These are phyloP conservation scores for Julus scandinavius DNA, from an alignment of 2,888 invertebrate genomes.

Conservation along the genomic window DNA sequence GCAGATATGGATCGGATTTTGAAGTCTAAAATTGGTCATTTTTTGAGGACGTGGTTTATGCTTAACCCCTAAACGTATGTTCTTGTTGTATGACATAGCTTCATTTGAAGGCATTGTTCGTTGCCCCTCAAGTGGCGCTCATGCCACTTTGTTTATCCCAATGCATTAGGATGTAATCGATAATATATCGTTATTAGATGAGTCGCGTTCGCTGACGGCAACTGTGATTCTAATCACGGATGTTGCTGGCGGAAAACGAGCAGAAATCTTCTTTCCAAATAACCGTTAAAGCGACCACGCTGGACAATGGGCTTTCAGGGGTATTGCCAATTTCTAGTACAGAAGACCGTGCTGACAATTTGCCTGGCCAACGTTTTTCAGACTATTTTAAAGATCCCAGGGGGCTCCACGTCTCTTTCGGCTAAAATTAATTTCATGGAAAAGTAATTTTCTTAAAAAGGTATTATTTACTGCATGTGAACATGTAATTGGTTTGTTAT, in stretches of 20 bases:
- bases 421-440: too few relatives aligned
- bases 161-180: slow-evolving; percentile 47
- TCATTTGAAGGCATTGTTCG: too few relatives aligned
- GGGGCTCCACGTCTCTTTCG: too few relatives aligned
- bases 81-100: background rate
- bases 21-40: background rate
- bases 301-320: background rate
- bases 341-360: too few relatives aligned
- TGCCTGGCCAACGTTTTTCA: too few relatives aligned
- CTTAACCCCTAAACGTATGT: background rate
- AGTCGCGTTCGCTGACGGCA: slow-evolving; percentile 38
- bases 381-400: too few relatives aligned
- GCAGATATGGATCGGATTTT: too few relatives aligned
- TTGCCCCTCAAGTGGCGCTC: background rate
- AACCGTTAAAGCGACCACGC: background rate
- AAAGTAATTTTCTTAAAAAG: too few relatives aligned
- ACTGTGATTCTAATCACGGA: slow-evolving; percentile 47
- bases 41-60: background rate
- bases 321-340: background rate
- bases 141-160: slow-evolving; percentile 10
- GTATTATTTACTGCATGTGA: too few relatives aligned
- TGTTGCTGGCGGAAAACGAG: background rate
- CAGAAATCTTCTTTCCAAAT: background rate
- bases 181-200: slow-evolving; percentile 46
- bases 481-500: too few relatives aligned